Evolutionary conservation across 1,140 invertebrate species (phyloP).

Genomic region (Tetramorium simillimum): DNA sequence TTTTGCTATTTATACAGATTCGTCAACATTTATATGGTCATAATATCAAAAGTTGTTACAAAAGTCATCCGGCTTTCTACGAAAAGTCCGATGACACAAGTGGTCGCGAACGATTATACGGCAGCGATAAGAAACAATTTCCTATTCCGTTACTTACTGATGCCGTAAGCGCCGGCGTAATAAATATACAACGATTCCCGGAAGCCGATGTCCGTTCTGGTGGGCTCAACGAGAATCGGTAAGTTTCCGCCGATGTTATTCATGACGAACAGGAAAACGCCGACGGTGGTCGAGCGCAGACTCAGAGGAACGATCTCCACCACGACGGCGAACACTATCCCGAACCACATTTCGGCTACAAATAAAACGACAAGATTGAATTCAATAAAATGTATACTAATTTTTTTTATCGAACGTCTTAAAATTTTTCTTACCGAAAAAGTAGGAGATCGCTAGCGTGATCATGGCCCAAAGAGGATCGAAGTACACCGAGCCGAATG

Average conservation of each 20-base stretch:
- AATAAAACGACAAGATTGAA: constrained; percentile 17
- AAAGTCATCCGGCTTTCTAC: background rate
- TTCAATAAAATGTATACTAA: background rate
- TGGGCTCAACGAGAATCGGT: constrained; percentile 94
- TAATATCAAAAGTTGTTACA: background rate
- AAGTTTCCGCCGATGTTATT: constrained; percentile 97
- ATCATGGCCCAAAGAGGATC: constrained; percentile 94
- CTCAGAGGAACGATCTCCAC: constrained; percentile 94
- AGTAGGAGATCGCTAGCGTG: constrained; percentile 93
- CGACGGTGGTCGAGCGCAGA: constrained; percentile 93
- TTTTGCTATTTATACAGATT: background rate
- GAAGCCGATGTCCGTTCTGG: constrained; percentile 92
- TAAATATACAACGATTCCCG: constrained; percentile 93
- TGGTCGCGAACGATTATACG: background rate
- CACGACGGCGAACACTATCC: constrained; percentile 94
- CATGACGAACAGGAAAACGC: constrained; percentile 95
- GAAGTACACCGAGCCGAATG: constrained; percentile 95
- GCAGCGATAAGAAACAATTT: background rate
- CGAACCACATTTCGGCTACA: constrained; percentile 97
- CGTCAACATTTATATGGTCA: background rate
- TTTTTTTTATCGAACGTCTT: background rate
- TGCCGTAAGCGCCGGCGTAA: constrained; percentile 93
- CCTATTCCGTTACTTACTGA: constrained; percentile 88
- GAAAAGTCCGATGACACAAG: background rate
- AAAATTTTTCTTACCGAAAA: constrained; percentile 89